Conservation (phyloP, 2,797 vertebrate genomes). For the Buphagus erythrorhynchus region DNA sequence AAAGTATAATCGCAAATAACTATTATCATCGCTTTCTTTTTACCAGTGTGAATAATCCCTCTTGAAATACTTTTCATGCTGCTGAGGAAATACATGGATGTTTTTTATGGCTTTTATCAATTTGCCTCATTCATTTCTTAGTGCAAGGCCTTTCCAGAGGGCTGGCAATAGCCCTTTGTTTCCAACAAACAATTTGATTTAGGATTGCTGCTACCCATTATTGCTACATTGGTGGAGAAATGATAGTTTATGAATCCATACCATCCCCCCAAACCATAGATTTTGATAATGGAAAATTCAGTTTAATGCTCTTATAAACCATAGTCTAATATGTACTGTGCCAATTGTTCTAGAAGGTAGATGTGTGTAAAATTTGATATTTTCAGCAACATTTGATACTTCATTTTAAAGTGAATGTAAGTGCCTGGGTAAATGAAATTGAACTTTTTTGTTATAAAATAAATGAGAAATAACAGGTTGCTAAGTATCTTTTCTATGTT, state of each 20-base stretch:
- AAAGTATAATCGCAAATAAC: not conserved
- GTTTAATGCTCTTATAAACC: slow-evolving; percentile 17
- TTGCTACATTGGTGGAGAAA: not conserved
- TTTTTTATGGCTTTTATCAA: not conserved
- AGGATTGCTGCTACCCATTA: not conserved
- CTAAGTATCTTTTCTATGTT: not conserved
- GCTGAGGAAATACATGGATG: not conserved
- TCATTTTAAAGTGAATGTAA: slow-evolving; percentile 5
- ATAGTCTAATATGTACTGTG: not conserved
- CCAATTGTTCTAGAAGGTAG: slow-evolving; percentile 12
- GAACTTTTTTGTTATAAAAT: not conserved
- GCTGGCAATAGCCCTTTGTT: not conserved
- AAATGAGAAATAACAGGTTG: not conserved
- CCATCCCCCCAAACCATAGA: slow-evolving; percentile 1
- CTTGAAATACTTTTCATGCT: not conserved
- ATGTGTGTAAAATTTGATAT: not conserved
- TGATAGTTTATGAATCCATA: slow-evolving; percentile 38
- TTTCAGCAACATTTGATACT: slow-evolving; percentile 4
- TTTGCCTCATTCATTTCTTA: not conserved
- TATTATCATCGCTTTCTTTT: not conserved
- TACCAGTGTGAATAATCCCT: not conserved
- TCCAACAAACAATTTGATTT: not conserved
- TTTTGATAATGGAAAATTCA: slow-evolving; percentile 34
- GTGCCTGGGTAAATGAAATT: not conserved
- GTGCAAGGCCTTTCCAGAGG: not conserved